Percentiles rank a stretch among this genome's conserved stretches.
These are phyloP conservation scores for Cynopterus sphinx DNA, from an alignment of 2,797 vertebrate species.

Conservation along the genomic window DNA sequence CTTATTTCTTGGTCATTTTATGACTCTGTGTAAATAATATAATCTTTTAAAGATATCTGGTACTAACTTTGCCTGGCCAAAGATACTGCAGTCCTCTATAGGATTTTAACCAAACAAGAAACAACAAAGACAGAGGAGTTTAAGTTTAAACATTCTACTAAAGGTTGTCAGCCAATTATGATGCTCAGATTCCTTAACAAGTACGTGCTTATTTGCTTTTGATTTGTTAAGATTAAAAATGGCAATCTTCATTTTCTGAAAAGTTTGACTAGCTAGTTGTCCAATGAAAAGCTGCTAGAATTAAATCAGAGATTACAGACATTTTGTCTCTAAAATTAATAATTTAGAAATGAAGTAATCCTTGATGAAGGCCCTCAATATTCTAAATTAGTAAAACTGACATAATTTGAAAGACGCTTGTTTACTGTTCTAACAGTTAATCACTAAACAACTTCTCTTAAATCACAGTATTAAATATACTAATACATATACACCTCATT, in stretches of 20 bases:
- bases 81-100: neutral
- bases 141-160: constrained; percentile 52
- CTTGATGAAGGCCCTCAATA: neutral
- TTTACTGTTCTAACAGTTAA: neutral
- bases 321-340: constrained; percentile 42
- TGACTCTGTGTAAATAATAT: neutral
- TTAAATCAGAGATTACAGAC: neutral
- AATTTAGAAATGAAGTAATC: constrained; percentile 36
- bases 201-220: neutral
- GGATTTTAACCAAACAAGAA: constrained; percentile 14
- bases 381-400: constrained; percentile 17
- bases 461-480: constrained; percentile 3
- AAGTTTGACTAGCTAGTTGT: neutral
- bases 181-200: constrained; percentile 39
- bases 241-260: constrained; percentile 23
- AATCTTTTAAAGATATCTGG: constrained; percentile 19
- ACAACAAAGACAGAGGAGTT: neutral
- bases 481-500: neutral
- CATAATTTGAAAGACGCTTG: neutral
- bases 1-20: constrained; percentile 29
- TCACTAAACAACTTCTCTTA: constrained; percentile 17
- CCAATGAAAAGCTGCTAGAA: constrained; percentile 9
- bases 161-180: neutral
- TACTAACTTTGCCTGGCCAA: constrained; percentile 29
- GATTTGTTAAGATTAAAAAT: constrained; percentile 54